Evolutionary conservation across 2,113 vertebrate genomes (phyloP).

Genomic region (Haemorhous mexicanus): DNA sequence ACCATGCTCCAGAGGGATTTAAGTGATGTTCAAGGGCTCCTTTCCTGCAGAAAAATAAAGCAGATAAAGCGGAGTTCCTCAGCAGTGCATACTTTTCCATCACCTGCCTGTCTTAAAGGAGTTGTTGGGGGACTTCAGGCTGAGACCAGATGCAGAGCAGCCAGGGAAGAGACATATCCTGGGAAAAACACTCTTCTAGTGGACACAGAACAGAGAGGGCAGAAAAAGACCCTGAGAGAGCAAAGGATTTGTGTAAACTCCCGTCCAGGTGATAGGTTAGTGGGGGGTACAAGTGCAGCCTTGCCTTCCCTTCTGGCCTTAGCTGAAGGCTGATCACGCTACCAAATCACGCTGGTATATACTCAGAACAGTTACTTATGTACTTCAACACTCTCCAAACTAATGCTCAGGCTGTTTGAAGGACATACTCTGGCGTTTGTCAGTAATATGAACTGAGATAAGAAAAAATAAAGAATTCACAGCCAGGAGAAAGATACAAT

Average conservation of each 20-base stretch:
- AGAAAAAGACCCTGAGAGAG: background rate
- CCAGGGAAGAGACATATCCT: background rate
- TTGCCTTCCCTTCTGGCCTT: background rate
- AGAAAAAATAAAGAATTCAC: background rate
- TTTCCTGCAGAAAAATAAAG: background rate
- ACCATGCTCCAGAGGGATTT: background rate
- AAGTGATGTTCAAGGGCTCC: background rate
- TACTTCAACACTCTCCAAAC: background rate
- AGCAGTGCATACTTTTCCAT: background rate
- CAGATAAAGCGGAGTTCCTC: background rate
- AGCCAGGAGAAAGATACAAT: background rate
- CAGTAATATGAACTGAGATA: background rate
- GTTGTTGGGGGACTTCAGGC: background rate
- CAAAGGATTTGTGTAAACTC: background rate
- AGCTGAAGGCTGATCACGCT: fast-evolving
- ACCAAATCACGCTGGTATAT: fast-evolving
- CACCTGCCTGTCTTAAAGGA: background rate
- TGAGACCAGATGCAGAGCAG: background rate
- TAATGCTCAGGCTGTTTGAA: background rate
- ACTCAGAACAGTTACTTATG: fast-evolving
- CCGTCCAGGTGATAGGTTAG: background rate
- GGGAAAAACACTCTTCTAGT: background rate
- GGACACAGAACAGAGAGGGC: background rate
- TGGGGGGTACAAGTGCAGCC: background rate
- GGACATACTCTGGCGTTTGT: background rate